Evolutionary conservation across 2,888 invertebrate species (phyloP), one percentile per base, ranked within the genome.

Genomic region (Habrosyne pyritoides): DNA sequence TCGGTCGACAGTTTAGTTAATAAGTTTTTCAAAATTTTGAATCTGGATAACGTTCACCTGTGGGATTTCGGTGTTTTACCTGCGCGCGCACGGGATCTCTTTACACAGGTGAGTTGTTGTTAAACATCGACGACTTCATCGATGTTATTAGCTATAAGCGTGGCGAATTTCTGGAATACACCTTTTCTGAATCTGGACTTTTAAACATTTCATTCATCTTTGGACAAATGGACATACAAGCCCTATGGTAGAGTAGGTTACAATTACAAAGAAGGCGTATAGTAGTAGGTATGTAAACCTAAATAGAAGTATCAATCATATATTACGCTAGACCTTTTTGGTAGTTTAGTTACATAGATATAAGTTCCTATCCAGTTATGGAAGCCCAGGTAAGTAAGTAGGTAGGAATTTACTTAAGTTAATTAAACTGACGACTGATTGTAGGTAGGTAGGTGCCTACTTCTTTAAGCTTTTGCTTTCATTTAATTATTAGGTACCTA

Each of bases 81-180:
- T 92, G 91, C 91, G 91, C 92, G 91, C 91, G 91, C 91, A 92
- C 78, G 72, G 77, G 73, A 84, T 74, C 83, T 87, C 82, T 85
- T 81, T 81, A 81, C 75, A 84, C 86, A 92, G 92, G 92, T 92
- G 74, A 85, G 87, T 79, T 61, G 54, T 52, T 48, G 28, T 53
- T 52, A 60, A 8, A 24, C 50, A 57, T 67, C 55, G 22, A 54
- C 51, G 57, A 30, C 57, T 56, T 56, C 47, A 7, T 53, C 36
- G 21, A 33, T 24, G 24, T 42, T 42, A 33, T 33, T 33, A 33
- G 12, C n/a, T n/a, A n/a, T n/a, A n/a, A 1, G 33, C 33, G 33
- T 33, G 33, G n/a, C 33, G 33, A 33, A 33, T 33, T 30, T 33
- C 33, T 33, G 33, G 33, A 33, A 2, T n/a, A n/a, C 30, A 30